A percentile compares a stretch with the other conserved stretches of the same genome.
These are phyloP conservation scores for Nezara viridula DNA, from an alignment of 2,888 invertebrate species.

Conservation along the genomic window DNA sequence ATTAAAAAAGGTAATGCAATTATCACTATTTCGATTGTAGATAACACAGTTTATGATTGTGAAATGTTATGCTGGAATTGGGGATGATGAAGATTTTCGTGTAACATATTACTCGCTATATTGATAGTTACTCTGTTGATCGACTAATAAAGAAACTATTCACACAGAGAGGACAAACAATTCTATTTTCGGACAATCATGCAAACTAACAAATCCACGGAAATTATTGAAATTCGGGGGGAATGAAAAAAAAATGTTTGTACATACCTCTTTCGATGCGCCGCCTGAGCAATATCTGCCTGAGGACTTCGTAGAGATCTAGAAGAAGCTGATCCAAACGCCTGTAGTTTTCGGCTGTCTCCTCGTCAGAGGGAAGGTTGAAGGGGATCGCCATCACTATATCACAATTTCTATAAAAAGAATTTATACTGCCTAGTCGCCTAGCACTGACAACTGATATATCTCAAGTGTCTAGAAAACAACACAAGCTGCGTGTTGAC, in stretches of 20 bases:
- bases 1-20: neutral
- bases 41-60: neutral
- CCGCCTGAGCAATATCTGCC: conserved; percentile 70
- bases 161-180: neutral
- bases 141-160: neutral
- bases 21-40: neutral
- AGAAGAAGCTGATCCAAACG: conserved; percentile 73
- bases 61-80: neutral
- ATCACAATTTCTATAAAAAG: conserved; percentile 31
- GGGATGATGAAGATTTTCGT: neutral
- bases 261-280: conserved; percentile 60
- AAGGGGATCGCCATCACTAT: conserved; percentile 73
- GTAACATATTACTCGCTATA: neutral
- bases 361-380: conserved; percentile 74
- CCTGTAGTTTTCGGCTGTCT: conserved; percentile 74
- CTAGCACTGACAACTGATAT: conserved; percentile 35
- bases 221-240: neutral
- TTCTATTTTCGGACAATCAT: neutral
- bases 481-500: conserved; percentile 30
- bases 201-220: neutral
- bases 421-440: conserved; percentile 28
- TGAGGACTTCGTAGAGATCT: conserved; percentile 74
- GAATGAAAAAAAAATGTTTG: neutral
- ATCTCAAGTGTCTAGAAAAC: conserved; percentile 36
- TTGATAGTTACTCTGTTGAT: neutral